Evolutionary conservation across 1,140 invertebrate species (phyloP), one percentile per base, ranked within the genome.

Genomic region (Hycleus cichorii): DNA sequence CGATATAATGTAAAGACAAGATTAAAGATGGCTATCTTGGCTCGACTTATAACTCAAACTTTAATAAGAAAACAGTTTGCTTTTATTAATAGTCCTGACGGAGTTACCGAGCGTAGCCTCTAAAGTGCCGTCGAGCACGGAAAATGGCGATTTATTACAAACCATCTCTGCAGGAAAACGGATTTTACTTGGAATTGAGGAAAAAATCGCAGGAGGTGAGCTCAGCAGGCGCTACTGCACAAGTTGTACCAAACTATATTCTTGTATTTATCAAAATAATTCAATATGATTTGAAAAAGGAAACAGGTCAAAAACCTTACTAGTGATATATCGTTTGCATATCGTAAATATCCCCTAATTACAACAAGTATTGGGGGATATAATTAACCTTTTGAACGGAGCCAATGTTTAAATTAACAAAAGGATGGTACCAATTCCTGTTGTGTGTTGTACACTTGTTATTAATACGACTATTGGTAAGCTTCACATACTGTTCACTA

Each of bases 401-500:
- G 2, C 4, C 4, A 32, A 32, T 32, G 32, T 32, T 32, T 4
- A 32, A 32, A 32, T 32, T 32, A 32, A 7, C 32, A 7, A 32
- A 32, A 7, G 7, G 4, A 32, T 3, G 4, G 32, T 32, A 32
- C 18, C 18, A 18, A 18, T 18, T 18, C 18, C 18, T 18, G 18
- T 18, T 18, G 18, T 18, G 18, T 18, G 18, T 18, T 18, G 18
- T 18, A 18, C 18, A 18, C 18, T 18, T 18, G 32, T 32, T 32
- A 32, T 32, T 32, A 32, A 5, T 32, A 32, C 18, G 18, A 18
- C 7, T 32, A 32, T 32, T 32, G 32, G 51, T 45, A 53, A 44
- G 51, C 42, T 53, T 53, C 47, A 58, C 64, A 61, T 58, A 63
- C 59, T 71, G 71, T 71, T 71, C 65, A 64, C 66, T 64, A 69